Base-by-base conservation (phyloP, 2,113 vertebrate genomes). In the Verasper variegatus region DNA sequence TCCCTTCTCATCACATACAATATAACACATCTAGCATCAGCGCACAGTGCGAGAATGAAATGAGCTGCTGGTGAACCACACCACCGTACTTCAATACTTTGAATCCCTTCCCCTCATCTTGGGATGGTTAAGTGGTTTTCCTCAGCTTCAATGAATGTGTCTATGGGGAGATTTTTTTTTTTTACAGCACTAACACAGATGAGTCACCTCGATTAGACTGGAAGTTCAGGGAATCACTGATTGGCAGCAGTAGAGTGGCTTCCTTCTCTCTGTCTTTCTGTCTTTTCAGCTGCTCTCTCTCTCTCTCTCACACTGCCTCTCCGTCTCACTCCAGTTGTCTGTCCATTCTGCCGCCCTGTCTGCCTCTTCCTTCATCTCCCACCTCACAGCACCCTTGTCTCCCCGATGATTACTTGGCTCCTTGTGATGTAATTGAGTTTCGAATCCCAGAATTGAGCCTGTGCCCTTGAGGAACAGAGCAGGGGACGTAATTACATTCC, bases 351-450 rank as follows among this genome's bases (percentile, higher is more conserved):
- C 68, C 14, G 55, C 66, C 45, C 55, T n/a, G 18, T 37, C 71
- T 18, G 51, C n/a, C 47, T 47, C 57, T 37, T 2, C 56, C 20
- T 67, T 31, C 71, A 24, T 58, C 24, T 51, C 26, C 60, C 49
- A 62, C 24, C 14, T 45, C 17, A 35, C 63, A 35, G 51, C 4
- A 71, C 47, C 35, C 10, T 47, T 37, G 35, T 59, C 60, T 52
- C 68, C 70, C 23, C n/a, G 15, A 64, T 71, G 69, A 68, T 54
- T 82, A 37, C 72, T 74, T 57, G 52, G 21, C 78, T 71, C 35
- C 42, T 60, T 68, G 63, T 45, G 68, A 79, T 77, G 71, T 83
- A 83, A 87, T 81, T 81, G 49, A 72, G 74, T 89, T 87, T 69
- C 70, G 73, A 24, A 60, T 63, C 72, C 51, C 35, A 18, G 58